A percentile compares a stretch with the other conserved stretches of the same genome.
Conservation (phyloP, 2,888 invertebrate species). For the Onthophagus sagittarius region DNA sequence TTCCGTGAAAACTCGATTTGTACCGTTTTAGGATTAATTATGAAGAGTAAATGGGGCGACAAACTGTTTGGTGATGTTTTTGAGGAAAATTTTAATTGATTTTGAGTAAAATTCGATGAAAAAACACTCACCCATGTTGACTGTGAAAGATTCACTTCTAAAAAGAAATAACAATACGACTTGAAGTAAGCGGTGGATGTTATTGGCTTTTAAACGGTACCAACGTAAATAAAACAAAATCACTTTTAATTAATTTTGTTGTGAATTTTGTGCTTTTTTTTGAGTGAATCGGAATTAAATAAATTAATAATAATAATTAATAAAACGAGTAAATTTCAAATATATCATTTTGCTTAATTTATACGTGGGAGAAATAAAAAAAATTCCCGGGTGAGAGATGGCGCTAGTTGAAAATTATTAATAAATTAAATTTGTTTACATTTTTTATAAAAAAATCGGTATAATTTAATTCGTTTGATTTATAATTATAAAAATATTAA, state of each 20-base stretch:
- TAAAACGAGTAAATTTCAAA: too few relatives aligned
- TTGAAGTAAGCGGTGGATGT: not conserved
- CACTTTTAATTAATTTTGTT: not conserved
- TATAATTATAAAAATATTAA: too few relatives aligned
- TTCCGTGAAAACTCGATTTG: not conserved
- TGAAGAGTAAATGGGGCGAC: not conserved
- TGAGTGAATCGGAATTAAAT: not conserved
- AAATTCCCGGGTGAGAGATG: not conserved
- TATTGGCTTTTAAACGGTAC: not conserved
- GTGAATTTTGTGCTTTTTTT: not conserved
- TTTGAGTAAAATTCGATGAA: slow-evolving; percentile 3
- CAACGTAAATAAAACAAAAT: not conserved
- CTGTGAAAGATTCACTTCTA: slow-evolving; percentile 36
- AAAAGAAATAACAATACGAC: slow-evolving; percentile 27
- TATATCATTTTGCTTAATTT: not conserved
- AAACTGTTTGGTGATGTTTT: not conserved
- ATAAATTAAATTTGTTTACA: too few relatives aligned
- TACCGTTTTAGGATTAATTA: not conserved
- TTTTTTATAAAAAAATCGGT: too few relatives aligned
- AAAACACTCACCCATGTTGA: slow-evolving; percentile 47
- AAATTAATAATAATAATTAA: not conserved
- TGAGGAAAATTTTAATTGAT: not conserved
- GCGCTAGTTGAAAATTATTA: too few relatives aligned
- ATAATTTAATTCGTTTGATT: too few relatives aligned
- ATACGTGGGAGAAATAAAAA: not conserved